Evolutionary conservation across 1,140 invertebrate genomes (phyloP), one percentile per base, ranked within the genome.

Genomic region (Drosophila pallidifrons): DNA sequence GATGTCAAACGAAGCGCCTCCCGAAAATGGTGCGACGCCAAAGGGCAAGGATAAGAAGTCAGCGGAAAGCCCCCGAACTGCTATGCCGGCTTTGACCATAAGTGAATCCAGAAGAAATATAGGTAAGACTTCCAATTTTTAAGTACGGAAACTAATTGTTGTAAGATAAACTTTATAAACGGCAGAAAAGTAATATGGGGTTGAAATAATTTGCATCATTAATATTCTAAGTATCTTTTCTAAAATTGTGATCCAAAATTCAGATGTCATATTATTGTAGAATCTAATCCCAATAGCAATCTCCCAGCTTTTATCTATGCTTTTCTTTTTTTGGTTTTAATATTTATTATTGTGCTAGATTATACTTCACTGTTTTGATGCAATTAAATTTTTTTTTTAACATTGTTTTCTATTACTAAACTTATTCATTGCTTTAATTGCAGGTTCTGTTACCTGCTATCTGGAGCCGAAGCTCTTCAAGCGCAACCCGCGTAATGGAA

Each of bases 401-500:
- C 4, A 13, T 0, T n/a, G 1, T 43, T 43, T 43, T 43, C 0
- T 7, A 43, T 13, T 13, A 2, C 2, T 43, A 13, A 38, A 7
- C 51, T 20, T 58, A 3, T 6, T 68, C 3, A 45, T 28, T 5
- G 30, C 7, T 6, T 6, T 32, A 32, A 32, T 6, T 51, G 10
- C 35, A 63, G 96, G 96, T 1, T 95, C 95, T 0, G 95, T 96
- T 3, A 96, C 96, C 4, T 95, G 96, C 88, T 95, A 95, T 75
- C 94, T 96, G 57, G 96, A 96, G 74, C 93, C 94, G 3, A 95
- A 95, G 77, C 94, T 95, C 60, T 96, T 96, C 70, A 94, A 93
- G 15, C 94, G 94, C 47, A 95, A 95, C 91, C 91, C 95, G 47
- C 93, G 93, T 47, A 95, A 95, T 79, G 93, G 94, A 41, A 93